Evolutionary conservation across 2,113 vertebrate genomes (phyloP).

Genomic region (Channa argus): DNA sequence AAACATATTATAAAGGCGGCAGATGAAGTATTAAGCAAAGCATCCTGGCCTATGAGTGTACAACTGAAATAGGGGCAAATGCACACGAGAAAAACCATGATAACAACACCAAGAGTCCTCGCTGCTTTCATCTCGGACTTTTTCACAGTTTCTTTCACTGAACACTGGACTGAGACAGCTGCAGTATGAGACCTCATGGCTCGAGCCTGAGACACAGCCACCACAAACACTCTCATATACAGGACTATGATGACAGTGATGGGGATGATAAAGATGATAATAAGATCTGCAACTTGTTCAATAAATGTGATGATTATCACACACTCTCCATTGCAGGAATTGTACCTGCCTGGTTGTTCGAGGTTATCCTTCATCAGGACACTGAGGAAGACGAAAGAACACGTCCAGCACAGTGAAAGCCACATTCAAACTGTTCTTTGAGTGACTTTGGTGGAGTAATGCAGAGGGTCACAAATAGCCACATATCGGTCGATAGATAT

Average conservation of each 20-base stretch:
- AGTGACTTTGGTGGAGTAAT: slow-evolving; percentile 47
- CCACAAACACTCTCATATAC: slow-evolving; percentile 49
- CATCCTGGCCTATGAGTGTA: too few species aligned
- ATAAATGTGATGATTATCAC: background rate
- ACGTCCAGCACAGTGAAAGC: slow-evolving; percentile 46
- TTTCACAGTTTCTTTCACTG: background rate
- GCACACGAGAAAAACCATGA: slow-evolving; percentile 48
- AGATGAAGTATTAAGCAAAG: too few species aligned
- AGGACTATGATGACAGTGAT: slow-evolving; percentile 46
- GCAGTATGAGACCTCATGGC: slow-evolving; percentile 14
- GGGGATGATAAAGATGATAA: slow-evolving; percentile 42
- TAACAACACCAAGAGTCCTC: slow-evolving; percentile 37
- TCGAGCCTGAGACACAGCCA: slow-evolving; percentile 52
- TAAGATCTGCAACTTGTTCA: slow-evolving; percentile 12
- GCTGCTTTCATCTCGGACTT: slow-evolving; percentile 58
- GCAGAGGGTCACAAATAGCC: slow-evolving; percentile 59
- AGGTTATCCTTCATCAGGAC: background rate
- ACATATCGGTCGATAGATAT: slow-evolving; percentile 64
- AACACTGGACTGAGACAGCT: too few species aligned
- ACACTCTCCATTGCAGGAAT: slow-evolving; percentile 47
- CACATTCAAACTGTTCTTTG: background rate
- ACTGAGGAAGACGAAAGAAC: background rate
- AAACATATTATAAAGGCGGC: too few species aligned
- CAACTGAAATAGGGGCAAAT: slow-evolving; percentile 34
- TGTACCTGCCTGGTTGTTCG: slow-evolving; percentile 28